Evolutionary conservation across 1,140 invertebrate genomes (phyloP).

Genomic region (Sminthurinus signatus): DNA sequence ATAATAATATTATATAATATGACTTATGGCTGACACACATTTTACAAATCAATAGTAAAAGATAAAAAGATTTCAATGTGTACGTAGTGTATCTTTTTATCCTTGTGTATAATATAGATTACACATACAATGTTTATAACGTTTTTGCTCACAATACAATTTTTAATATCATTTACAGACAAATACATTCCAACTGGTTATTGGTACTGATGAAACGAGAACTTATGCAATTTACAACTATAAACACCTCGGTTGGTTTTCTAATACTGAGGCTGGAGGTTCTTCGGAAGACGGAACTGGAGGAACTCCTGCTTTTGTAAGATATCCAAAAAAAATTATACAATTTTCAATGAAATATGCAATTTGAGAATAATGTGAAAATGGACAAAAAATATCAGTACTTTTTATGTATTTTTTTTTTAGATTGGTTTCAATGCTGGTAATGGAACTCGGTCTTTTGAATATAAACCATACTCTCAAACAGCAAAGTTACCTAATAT

Average conservation of each 20-base stretch:
- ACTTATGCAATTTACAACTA: slow-evolving; percentile 95
- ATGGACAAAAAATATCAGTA: slow-evolving; percentile 9
- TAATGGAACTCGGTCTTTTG: slow-evolving; percentile 82
- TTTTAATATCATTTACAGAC: slow-evolving; percentile 54
- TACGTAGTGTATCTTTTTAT: no score
- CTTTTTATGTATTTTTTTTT: slow-evolving; percentile 30
- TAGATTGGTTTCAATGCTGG: slow-evolving; percentile 93
- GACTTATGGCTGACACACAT: no score
- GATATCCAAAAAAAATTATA: no score
- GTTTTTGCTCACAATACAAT: no score
- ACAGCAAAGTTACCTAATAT: slow-evolving; percentile 73
- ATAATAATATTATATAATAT: no score
- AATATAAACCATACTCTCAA: slow-evolving; percentile 87
- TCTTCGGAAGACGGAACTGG: slow-evolving; percentile 79
- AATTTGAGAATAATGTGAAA: slow-evolving; percentile 28
- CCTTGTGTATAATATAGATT: no score
- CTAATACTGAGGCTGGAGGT: slow-evolving; percentile 82
- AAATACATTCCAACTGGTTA: slow-evolving; percentile 88
- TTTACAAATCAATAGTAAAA: no score
- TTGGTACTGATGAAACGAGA: slow-evolving; percentile 88
- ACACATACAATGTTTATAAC: no score
- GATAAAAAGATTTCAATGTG: no score
- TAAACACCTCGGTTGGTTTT: slow-evolving; percentile 78
- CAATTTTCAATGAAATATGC: no score
- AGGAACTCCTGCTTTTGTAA: slow-evolving; percentile 77